These are phyloP conservation scores for Chironomus tepperi DNA, from an alignment of 1,140 invertebrate genomes.

Conservation along the genomic window DNA sequence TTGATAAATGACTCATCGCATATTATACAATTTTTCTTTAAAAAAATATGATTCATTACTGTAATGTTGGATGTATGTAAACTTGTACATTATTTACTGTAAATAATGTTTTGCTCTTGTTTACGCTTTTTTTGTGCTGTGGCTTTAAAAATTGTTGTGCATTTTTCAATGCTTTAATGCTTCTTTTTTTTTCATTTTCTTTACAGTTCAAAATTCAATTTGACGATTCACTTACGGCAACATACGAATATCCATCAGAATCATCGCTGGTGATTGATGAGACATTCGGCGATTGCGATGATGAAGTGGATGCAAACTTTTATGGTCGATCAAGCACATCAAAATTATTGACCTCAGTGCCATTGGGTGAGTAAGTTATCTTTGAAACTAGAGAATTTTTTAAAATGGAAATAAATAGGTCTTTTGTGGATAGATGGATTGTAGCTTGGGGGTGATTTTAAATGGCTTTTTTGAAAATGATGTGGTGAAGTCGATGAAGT, in stretches of 20 bases:
- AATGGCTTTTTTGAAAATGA: too few species aligned
- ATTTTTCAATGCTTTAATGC: not conserved
- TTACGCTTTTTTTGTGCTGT: not conserved
- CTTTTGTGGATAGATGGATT: too few species aligned
- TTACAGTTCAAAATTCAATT: slow-evolving; percentile 75
- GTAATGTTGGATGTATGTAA: too few species aligned
- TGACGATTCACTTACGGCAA: slow-evolving; percentile 68
- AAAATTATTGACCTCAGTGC: slow-evolving; percentile 3
- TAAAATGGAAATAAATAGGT: too few species aligned
- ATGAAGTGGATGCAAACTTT: slow-evolving; percentile 18
- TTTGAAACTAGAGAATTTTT: not conserved
- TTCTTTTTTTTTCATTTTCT: slow-evolving; percentile 29
- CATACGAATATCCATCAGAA: slow-evolving; percentile 82
- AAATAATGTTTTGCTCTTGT: not conserved
- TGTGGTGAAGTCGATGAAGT: too few species aligned
- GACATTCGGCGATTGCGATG: not conserved
- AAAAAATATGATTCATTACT: too few species aligned
- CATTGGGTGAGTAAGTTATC: not conserved
- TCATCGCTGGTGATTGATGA: slow-evolving; percentile 58
- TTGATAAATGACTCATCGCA: too few species aligned
- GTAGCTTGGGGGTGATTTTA: too few species aligned
- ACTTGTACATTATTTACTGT: not conserved
- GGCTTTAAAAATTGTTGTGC: not conserved
- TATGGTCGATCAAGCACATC: not conserved
- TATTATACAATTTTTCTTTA: too few species aligned